Evolutionary conservation across 2,797 vertebrate genomes (phyloP), one percentile per base, ranked within the genome.

Genomic region (Notolepis coatsorum): DNA sequence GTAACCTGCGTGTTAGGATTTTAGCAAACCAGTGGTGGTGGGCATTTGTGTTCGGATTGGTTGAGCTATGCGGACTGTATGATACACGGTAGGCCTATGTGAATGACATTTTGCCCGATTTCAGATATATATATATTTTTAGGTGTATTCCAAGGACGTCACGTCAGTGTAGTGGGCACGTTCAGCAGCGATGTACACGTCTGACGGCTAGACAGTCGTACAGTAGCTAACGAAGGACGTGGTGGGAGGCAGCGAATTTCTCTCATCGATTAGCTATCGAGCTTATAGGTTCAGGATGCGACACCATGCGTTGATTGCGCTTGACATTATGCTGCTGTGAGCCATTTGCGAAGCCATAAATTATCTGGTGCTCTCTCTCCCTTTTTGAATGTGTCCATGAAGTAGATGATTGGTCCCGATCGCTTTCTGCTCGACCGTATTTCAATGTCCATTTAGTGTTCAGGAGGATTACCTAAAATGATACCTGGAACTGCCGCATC

Each of bases 401-500:
- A 47, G 50, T 78, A 33, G 21, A 78, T 76, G 77, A 46, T 27
- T 17, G 53, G 42, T 68, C 60, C 37, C n/a, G n/a, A n/a, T 75
- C 68, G 68, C 52, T 50, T 21, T 12, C 65, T 27, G 42, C 64
- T 74, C 71, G 65, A 61, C 20, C 60, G 35, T 54, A 75, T 50
- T 65, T 59, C 79, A n/a, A 24, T 65, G 2, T 56, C 59, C 62
- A 5, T 66, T 52, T 71, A 64, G 51, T 65, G 28, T 65, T 69
- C 53, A 9, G 63, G 56, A 9, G 63, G 56, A 42, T 75, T 79
- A 58, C 84, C 39, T 90, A 86, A 79, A 53, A 92, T 91, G 89
- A 80, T 94, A 57, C 93, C 93, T 52, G 92, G 92, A 80, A 84
- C 90, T 56, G 89, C 94, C 79, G 92, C 94, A 91, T 94, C 93